phyloP scores from a whole-genome alignment of 2,797 vertebrate genomes.

The Gadopsis marmoratus region DNA sequence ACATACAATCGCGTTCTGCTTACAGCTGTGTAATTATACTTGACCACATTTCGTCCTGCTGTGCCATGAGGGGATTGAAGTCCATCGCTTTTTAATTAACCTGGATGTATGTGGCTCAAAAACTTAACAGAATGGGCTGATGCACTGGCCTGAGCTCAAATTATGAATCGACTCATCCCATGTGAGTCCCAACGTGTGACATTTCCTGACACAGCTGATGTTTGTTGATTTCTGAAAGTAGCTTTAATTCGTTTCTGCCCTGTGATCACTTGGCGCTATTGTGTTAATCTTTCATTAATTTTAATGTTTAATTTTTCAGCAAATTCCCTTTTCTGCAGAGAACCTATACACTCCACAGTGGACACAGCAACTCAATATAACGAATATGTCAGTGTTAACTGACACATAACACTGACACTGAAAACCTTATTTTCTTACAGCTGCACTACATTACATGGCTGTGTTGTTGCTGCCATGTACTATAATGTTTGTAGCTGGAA shows the following conservation, averaged over 20 bases:
- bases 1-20: conserved; percentile 55
- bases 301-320: background rate
- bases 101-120: conserved; percentile 53
- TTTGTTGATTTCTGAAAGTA: conserved; percentile 47
- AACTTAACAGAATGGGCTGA: conserved; percentile 39
- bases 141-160: conserved; percentile 15
- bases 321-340: conserved; percentile 1
- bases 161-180: conserved; percentile 18
- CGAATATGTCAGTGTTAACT: conserved; percentile 1
- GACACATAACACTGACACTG: background rate
- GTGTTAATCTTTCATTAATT: conserved; percentile 1
- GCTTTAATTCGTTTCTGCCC: conserved; percentile 7
- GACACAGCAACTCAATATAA: background rate
- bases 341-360: background rate
- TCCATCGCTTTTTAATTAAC: conserved; percentile 78
- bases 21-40: conserved; percentile 79
- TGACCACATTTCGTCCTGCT: conserved; percentile 70
- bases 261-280: conserved; percentile 3
- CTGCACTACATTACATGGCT: background rate
- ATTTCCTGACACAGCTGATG: conserved; percentile 17
- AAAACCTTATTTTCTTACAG: background rate
- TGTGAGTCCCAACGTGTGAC: conserved; percentile 36
- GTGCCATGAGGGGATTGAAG: conserved; percentile 60
- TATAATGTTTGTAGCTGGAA: conserved; percentile 15
- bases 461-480: background rate